Conservation (phyloP, 2,113 vertebrate species). For the Leptosomus discolor region DNA sequence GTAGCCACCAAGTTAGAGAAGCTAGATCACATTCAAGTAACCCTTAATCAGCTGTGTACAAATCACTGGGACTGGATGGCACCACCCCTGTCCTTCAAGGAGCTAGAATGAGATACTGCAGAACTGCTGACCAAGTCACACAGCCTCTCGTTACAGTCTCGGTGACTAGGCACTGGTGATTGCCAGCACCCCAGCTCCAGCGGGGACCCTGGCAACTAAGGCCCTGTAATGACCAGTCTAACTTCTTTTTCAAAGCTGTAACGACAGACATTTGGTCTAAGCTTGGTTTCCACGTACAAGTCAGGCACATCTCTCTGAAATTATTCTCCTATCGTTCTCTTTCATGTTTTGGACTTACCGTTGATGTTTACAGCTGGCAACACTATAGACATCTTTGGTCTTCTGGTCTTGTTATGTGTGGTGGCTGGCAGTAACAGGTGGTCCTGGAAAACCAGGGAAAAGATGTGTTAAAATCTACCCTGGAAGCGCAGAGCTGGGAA, state of each 20-base stretch:
- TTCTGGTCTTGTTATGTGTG: slow-evolving; percentile 91
- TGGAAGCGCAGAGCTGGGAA: background rate
- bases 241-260: background rate
- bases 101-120: background rate
- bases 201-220: background rate
- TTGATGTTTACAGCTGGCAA: slow-evolving; percentile 93
- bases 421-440: slow-evolving; percentile 94
- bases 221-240: background rate
- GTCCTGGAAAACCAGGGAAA: slow-evolving; percentile 80
- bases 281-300: background rate
- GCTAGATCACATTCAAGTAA: background rate
- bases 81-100: background rate
- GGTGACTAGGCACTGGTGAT: background rate
- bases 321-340: background rate
- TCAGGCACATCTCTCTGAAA: background rate
- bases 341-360: slow-evolving; percentile 77
- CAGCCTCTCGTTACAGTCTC: background rate
- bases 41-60: background rate
- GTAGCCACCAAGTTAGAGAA: background rate
- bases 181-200: background rate
- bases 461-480: slow-evolving; percentile 11
- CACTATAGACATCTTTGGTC: slow-evolving; percentile 95
- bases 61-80: background rate
- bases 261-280: background rate
- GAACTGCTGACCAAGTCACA: background rate